Evolutionary conservation across 2,113 vertebrate species (phyloP), one percentile per base, ranked within the genome.

Genomic region (Stegostoma tigrinum): DNA sequence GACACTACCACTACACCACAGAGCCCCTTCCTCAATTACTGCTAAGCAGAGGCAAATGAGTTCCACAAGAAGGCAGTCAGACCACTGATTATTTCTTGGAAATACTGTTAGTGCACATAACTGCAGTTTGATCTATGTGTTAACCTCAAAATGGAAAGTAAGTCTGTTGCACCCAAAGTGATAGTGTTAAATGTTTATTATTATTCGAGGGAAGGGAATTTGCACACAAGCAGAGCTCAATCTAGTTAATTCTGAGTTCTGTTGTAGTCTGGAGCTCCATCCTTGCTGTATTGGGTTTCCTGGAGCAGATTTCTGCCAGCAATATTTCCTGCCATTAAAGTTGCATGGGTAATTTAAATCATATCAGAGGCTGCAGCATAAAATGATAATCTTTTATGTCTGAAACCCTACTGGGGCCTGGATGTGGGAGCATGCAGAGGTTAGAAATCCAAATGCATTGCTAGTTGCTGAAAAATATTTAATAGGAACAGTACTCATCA

Each of bases 281-380:
- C 27, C 94, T 45, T 0, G 24, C 68, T 52, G 23, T 42, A 38
- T 72, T 95, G 27, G 68, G 67, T 34, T 72, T 72, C 27, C 42
- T 75, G 45, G 23, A 70, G 67, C 38, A 95, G 21, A 30, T 14
- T 38, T 70, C 7, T 30, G 94, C 42, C 94, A 72, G 89, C 34
- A 93, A 67, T 30, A 5, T 38, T 66, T 93, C 34, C 89, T 93
- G 89, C 89, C n/a, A 93, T 93, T 95, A 95, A 52, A 30, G 23
- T 68, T 72, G 27, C 45, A 72, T 34, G 68, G 68, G 68, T 61
- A 95, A 95, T 95, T 94, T 95, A 95, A 72, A 72, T 95, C 94
- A 52, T 95, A 72, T 72, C 67, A 52, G 68, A 72, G 45, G 38
- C 94, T 95, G 94, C 94, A 48, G 94, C 30, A 52, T 52, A 95